Evolutionary conservation across 2,888 invertebrate species (phyloP), one percentile per base, ranked within the genome.

Genomic region (Eupithecia vulgata): DNA sequence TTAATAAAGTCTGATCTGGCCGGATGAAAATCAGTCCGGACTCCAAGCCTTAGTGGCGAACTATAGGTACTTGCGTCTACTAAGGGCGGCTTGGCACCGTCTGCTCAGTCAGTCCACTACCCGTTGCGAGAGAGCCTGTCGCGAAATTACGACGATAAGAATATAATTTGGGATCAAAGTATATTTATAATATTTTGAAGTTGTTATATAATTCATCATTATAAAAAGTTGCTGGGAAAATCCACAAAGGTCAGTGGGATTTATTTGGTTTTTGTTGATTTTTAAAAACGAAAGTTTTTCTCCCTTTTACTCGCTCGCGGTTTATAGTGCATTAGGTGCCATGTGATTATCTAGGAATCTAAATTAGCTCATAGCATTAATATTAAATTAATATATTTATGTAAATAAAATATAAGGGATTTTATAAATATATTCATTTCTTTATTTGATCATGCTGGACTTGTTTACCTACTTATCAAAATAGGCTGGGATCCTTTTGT

Each of bases 31-130:
- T 13, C n/a, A 12, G 12, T 25, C 21, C 12, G 21, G 57, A 21
- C 57, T 5, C 5, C 57, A 57, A 57, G 21, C 21, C 25, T 8
- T 42, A 66, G 21, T 52, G 8, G 66, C 25, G 8, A 52, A 21
- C 48, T 10, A n/a, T n/a, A 52, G 25, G 66, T 66, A 66, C 15
- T 15, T 61, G 40, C 25, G 64, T 45, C 42, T 13, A 4, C 40
- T 34, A 48, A 45, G 69, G 70, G 67, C 52, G 67, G 70, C 70
- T 8, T 57, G 21, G 45, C 62, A 15, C 52, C 45, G 45, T 65
- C 72, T 67, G 34, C 67, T 67, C 70, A 67, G 45, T 57, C 74
- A 67, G 65, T 62, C 52, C 65, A 61, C 59, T 71, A 70, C 67
- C 67, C 68, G 71, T 59, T 67, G 59, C 40, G 67, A 67, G 21